These are phyloP conservation scores for Mesoligia furuncula DNA, from an alignment of 2,888 invertebrate genomes.

Conservation along the genomic window DNA sequence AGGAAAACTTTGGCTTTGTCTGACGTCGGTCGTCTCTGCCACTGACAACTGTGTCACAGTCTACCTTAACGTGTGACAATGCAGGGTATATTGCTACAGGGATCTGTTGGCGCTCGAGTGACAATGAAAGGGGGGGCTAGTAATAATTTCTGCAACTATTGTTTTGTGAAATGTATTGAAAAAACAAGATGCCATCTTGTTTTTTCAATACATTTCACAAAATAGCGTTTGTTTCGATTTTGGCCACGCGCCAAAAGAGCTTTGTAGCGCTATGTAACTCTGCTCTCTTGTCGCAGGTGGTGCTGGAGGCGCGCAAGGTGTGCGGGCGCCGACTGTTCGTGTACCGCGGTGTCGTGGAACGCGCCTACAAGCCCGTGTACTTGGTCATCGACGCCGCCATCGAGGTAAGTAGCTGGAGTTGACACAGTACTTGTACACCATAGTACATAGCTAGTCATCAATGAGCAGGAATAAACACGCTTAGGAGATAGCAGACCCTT, in stretches of 20 bases:
- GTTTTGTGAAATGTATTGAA: not conserved
- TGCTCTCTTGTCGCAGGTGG: constrained; percentile 70
- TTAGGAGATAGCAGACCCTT: not conserved
- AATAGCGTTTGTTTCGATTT: not conserved
- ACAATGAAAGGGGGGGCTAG: not conserved
- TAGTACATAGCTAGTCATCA: not conserved
- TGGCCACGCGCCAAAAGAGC: not conserved
- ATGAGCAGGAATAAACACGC: not conserved
- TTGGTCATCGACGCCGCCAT: constrained; percentile 78
- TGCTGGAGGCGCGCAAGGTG: constrained; percentile 73
- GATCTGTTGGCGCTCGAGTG: not conserved
- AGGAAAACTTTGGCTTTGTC: not conserved
- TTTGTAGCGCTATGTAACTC: not conserved
- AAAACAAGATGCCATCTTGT: not conserved
- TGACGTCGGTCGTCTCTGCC: not conserved
- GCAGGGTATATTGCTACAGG: not conserved
- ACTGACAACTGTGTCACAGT: not conserved
- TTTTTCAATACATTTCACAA: too few species aligned
- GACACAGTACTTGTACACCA: too few species aligned
- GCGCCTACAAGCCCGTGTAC: constrained; percentile 74
- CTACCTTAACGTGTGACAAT: not conserved
- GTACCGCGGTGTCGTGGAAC: constrained; percentile 67
- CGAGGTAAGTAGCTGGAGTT: constrained; percentile 64
- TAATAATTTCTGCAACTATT: not conserved
- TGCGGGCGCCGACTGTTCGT: constrained; percentile 75